Percentiles rank a stretch among this genome's conserved stretches.
These are phyloP conservation scores for Drosophila pseudotalamancana DNA, from an alignment of 2,888 invertebrate genomes.

Conservation along the genomic window DNA sequence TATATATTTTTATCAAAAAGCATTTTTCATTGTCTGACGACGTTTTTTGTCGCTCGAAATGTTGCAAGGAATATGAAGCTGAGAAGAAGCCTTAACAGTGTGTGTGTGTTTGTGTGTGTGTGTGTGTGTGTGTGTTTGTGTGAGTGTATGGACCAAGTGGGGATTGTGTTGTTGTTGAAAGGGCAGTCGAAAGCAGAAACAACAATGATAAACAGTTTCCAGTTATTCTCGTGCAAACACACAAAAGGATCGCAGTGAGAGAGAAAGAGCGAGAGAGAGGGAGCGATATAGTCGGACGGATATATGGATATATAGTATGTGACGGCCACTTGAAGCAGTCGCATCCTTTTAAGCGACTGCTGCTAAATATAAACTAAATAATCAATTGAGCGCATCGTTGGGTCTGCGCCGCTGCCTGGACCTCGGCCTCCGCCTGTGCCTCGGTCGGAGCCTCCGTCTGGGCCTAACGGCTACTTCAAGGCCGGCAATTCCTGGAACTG, in stretches of 20 bases:
- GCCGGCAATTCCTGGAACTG: slow-evolving; percentile 72
- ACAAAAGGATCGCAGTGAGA: slow-evolving; percentile 55
- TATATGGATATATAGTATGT: slow-evolving; percentile 35
- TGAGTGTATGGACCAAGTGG: slow-evolving; percentile 26
- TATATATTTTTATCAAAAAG: slow-evolving; percentile 37
- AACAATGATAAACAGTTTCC: slow-evolving; percentile 78
- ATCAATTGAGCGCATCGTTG: slow-evolving; percentile 74
- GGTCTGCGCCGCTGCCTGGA: slow-evolving; percentile 1
- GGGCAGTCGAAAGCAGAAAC: slow-evolving; percentile 57
- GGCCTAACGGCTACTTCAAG: slow-evolving; percentile 76
- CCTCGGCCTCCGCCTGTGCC: neutral
- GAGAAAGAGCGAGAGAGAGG: neutral
- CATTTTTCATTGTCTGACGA: slow-evolving; percentile 61
- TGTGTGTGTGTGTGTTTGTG: slow-evolving; percentile 5
- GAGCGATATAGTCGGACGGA: slow-evolving; percentile 28
- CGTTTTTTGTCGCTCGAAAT: slow-evolving; percentile 42
- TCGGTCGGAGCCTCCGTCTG: slow-evolving; percentile 5
- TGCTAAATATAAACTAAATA: slow-evolving; percentile 80
- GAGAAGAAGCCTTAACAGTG: slow-evolving; percentile 41
- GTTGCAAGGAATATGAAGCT: slow-evolving; percentile 34
- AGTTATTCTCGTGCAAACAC: slow-evolving; percentile 70
- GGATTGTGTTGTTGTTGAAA: slow-evolving; percentile 29
- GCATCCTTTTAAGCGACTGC: slow-evolving; percentile 70
- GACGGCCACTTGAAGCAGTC: slow-evolving; percentile 63
- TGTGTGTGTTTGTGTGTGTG: slow-evolving; percentile 3